Evolutionary conservation across 2,113 vertebrate species (phyloP), one percentile per base, ranked within the genome.

Genomic region (Papio anubis): DNA sequence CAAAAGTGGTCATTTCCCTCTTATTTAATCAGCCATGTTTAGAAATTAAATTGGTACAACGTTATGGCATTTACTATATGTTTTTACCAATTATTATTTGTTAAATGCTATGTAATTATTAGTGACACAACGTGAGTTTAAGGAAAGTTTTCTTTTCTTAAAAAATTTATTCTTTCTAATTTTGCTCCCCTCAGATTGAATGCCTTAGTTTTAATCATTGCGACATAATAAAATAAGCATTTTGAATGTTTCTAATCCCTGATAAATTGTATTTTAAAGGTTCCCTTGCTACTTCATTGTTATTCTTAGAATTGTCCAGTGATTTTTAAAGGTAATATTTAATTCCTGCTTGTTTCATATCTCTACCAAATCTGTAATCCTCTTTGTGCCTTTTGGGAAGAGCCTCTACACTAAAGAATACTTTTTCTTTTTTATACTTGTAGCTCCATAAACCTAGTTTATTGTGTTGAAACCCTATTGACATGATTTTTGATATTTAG

Each of bases 341-440:
- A 52, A 16, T 68, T 93, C 45, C 18, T 80, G 75, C 88, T 84
- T 93, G 78, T 93, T 97, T 96, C 38, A 66, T 73, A 2, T 87
- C 48, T 76, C 55, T 55, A 43, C 11, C 23, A 45, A 81, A 66
- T 93, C 94, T 84, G 72, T 79, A 83, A 91, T 55, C 79, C 30
- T 92, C 32, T 73, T 96, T 66, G 4, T 59, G 7, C 6, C 30
- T 78, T 21, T 27, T 95, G 32, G 32, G 43, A 80, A 94, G 92
- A 89, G 35, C 1, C 35, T 91, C 43, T 68, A 64, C 20, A 73
- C 21, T 38, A 87, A 90, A 8, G 13, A 92, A 88, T 25, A 13
- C 2, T 27, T 90, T 95, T 75, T 25, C 1, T 50, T 83, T 70
- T 88, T 61, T 64, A 75, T 92, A 94, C 13, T 76, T 5, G 6